Conservation (phyloP, 2,113 vertebrate genomes). For the Pardalotus punctatus region DNA sequence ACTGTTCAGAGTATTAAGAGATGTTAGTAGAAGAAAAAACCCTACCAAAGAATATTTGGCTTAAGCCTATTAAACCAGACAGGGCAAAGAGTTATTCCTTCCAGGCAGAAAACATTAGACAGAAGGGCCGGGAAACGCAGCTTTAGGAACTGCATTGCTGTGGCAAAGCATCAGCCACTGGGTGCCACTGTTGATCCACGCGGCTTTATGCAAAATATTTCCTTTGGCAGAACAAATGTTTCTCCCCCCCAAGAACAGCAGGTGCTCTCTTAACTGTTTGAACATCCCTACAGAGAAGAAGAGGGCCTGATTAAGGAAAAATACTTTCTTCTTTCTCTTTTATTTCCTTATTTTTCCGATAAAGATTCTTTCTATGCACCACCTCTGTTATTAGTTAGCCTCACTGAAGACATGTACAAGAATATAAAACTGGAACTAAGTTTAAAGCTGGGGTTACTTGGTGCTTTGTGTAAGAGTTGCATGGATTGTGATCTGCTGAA, state of each 20-base stretch:
- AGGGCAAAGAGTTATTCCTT: background rate
- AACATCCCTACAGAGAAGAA: slow-evolving; percentile 65
- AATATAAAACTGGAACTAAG: background rate
- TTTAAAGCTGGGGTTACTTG: background rate
- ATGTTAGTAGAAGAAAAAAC: background rate
- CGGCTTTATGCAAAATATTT: background rate
- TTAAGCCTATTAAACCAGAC: background rate
- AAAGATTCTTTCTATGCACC: background rate
- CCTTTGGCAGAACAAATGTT: slow-evolving; percentile 38
- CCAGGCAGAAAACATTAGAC: background rate
- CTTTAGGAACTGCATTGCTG: background rate
- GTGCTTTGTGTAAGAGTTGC: background rate
- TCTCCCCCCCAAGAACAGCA: slow-evolving; percentile 21
- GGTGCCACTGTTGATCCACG: slow-evolving; percentile 69
- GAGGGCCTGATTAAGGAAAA: slow-evolving; percentile 65
- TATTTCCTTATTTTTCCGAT: accelerated
- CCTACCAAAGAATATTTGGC: background rate
- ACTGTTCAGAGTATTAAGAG: background rate
- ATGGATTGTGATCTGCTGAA: background rate
- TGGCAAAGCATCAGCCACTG: slow-evolving; percentile 25
- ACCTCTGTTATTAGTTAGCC: background rate
- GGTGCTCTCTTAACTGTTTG: slow-evolving; percentile 55
- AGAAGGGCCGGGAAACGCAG: background rate
- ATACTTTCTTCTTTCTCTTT: background rate
- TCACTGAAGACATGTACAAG: background rate